Conservation (phyloP, 2,797 vertebrate genomes). For the Gambusia yucatana region DNA sequence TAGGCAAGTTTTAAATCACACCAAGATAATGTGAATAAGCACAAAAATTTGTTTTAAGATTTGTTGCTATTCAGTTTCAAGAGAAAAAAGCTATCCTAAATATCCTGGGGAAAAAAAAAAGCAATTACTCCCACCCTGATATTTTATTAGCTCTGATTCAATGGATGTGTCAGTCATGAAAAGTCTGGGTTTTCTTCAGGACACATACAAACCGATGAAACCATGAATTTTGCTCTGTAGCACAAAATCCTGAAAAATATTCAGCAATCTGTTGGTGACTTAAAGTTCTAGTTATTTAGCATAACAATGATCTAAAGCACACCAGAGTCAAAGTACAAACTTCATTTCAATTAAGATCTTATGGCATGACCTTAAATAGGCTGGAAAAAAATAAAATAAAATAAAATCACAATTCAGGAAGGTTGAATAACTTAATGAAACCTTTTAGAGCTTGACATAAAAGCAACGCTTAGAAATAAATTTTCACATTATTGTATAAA, state of each 20-base stretch:
- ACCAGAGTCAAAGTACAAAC: not conserved
- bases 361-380: not conserved
- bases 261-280: not conserved
- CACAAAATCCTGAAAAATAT: not conserved
- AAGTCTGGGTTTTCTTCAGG: not conserved
- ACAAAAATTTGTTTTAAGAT: not conserved
- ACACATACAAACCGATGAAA: not conserved
- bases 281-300: not conserved
- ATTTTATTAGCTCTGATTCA: too few relatives aligned
- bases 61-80: not conserved
- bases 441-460: not conserved
- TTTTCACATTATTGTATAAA: not conserved
- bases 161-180: not conserved
- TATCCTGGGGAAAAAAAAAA: not conserved
- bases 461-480: not conserved
- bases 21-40: not conserved
- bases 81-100: not conserved
- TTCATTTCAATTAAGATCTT: not conserved
- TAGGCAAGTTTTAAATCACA: not conserved
- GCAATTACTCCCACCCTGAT: too few relatives aligned
- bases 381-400: not conserved
- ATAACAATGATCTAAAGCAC: not conserved
- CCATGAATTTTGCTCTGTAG: not conserved
- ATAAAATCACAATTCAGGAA: not conserved
- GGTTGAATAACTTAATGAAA: not conserved